These are phyloP conservation scores for Philypnodon macrostomus DNA, from an alignment of 2,797 vertebrate genomes.

Conservation along the genomic window DNA sequence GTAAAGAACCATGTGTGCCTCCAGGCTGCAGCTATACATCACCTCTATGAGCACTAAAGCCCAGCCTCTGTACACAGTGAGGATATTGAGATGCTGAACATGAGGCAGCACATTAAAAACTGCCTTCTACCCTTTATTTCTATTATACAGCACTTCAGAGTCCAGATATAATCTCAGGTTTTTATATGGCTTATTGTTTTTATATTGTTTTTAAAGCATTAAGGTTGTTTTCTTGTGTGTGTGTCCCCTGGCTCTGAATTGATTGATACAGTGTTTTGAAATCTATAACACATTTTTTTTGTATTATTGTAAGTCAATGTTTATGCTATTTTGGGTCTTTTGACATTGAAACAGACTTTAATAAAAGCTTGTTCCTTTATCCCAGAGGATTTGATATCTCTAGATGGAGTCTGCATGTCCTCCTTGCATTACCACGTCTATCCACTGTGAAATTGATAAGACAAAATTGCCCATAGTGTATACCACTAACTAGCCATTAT, in stretches of 20 bases:
- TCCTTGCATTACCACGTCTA: too few species aligned
- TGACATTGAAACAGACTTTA: slow-evolving; percentile 4
- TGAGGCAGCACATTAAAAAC: slow-evolving; percentile 12
- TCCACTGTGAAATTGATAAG: too few species aligned
- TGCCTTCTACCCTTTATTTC: slow-evolving; percentile 23
- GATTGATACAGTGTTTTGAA: slow-evolving; percentile 36
- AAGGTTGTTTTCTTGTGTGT: slow-evolving; percentile 17
- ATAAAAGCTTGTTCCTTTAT: too few species aligned
- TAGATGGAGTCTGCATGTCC: too few species aligned
- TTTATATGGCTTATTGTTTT: slow-evolving; percentile 52
- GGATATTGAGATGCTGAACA: slow-evolving; percentile 17
- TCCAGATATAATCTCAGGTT: slow-evolving; percentile 24
- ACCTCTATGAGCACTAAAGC: neutral
- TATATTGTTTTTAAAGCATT: slow-evolving; percentile 32
- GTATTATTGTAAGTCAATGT: too few species aligned
- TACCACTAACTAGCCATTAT: too few species aligned
- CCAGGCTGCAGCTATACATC: slow-evolving; percentile 16
- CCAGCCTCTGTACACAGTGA: neutral
- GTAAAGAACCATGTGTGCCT: neutral
- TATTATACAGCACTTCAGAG: slow-evolving; percentile 7
- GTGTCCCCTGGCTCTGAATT: slow-evolving; percentile 13
- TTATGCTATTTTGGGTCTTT: too few species aligned
- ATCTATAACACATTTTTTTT: slow-evolving; percentile 30
- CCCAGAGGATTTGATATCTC: too few species aligned
- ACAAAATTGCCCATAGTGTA: too few species aligned